phyloP scores from a whole-genome alignment of 2,797 vertebrate species.

The Tapera naevia region DNA sequence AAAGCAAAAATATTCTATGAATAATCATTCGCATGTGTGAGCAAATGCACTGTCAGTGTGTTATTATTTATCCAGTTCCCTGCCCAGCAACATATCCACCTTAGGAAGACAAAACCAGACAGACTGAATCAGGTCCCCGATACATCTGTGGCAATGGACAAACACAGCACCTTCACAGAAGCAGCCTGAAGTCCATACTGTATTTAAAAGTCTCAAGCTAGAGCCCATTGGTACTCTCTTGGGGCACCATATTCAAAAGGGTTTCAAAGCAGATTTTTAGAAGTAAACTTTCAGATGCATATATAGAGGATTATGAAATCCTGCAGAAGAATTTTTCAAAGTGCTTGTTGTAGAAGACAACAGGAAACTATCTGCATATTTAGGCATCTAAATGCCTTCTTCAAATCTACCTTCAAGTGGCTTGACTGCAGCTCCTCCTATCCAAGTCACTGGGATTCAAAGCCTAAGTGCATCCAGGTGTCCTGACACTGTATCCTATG shows the following conservation, averaged over 20 bases:
- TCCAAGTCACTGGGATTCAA: background rate
- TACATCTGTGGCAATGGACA: background rate
- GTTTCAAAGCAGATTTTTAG: background rate
- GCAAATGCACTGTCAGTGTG: background rate
- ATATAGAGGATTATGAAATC: background rate
- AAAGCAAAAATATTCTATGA: constrained; percentile 28
- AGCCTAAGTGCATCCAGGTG: background rate
- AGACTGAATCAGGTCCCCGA: background rate
- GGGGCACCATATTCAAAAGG: background rate
- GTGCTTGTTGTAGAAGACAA: background rate
- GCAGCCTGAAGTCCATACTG: background rate
- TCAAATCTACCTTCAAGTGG: background rate
- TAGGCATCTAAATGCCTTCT: background rate
- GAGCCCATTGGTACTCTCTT: background rate
- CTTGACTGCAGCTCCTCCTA: background rate
- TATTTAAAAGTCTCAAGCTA: background rate
- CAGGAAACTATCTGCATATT: background rate
- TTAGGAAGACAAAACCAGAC: background rate
- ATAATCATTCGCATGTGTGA: background rate
- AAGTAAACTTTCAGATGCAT: background rate
- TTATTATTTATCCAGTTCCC: background rate
- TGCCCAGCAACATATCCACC: background rate
- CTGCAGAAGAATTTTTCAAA: background rate
- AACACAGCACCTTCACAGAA: background rate
- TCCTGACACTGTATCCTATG: background rate